These are phyloP conservation scores for Tympanoctomys barrerae DNA, from an alignment of 2,797 vertebrate species.

Conservation along the genomic window DNA sequence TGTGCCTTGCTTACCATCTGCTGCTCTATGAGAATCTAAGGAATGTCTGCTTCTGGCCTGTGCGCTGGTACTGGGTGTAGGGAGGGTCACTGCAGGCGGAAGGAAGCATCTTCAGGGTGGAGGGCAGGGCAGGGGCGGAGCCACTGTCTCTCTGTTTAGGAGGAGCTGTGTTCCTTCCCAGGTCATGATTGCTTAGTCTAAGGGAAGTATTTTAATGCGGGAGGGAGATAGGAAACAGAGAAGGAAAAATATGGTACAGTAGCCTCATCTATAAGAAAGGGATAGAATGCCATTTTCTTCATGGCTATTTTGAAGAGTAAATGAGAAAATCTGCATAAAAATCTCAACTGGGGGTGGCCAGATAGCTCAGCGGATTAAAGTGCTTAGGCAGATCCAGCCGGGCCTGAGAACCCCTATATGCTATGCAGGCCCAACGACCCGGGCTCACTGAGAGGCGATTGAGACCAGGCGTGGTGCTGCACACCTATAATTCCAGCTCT, in stretches of 20 bases:
- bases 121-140: neutral
- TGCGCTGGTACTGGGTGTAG: neutral
- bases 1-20: neutral
- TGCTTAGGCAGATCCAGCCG: too few relatives aligned
- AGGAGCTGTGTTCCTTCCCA: neutral
- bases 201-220: neutral
- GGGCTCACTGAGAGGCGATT: too few relatives aligned
- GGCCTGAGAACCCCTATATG: too few relatives aligned
- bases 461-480: too few relatives aligned
- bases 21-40: neutral
- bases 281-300: neutral
- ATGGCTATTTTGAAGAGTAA: neutral
- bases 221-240: neutral
- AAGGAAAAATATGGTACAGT: neutral
- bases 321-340: neutral
- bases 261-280: neutral
- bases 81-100: neutral
- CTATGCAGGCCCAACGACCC: too few relatives aligned
- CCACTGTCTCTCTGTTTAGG: neutral
- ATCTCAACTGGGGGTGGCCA: neutral
- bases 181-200: neutral
- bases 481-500: too few relatives aligned
- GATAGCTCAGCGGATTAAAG: too few relatives aligned
- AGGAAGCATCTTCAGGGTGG: neutral
- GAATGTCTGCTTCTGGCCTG: neutral